These are phyloP conservation scores for Gila robusta DNA, from an alignment of 2,797 vertebrate species.

Conservation along the genomic window DNA sequence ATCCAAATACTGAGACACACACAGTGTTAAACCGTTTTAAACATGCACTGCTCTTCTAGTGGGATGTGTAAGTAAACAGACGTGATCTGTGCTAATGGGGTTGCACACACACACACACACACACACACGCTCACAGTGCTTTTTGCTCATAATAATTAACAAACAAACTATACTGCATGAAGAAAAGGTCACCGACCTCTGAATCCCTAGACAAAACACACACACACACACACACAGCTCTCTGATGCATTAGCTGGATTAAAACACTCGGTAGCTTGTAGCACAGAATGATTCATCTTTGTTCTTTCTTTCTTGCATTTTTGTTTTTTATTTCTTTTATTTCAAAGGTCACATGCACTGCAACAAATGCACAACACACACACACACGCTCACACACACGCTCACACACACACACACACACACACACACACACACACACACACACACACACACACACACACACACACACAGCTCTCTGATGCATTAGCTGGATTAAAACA, in stretches of 20 bases:
- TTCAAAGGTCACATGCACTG: slow-evolving; percentile 40
- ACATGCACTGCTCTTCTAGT: no score
- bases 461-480: slow-evolving; percentile 19
- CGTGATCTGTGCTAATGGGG: slow-evolving; percentile 11
- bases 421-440: no score
- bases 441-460: no score
- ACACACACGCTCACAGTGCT: background rate
- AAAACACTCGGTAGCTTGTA: slow-evolving; percentile 42
- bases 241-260: slow-evolving; percentile 54
- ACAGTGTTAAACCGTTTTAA: background rate
- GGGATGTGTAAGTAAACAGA: background rate
- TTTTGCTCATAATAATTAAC: background rate
- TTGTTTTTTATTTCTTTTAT: slow-evolving; percentile 44
- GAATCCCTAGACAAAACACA: slow-evolving; percentile 13
- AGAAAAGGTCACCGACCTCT: background rate
- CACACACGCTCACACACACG: background rate
- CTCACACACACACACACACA: background rate
- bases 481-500: slow-evolving; percentile 54
- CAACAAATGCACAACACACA: background rate
- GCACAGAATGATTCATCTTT: slow-evolving; percentile 52
- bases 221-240: no score
- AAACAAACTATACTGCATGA: background rate
- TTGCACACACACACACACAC: background rate
- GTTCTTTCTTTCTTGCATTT: background rate
- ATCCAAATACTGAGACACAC: background rate